Conservation (phyloP, 2,888 invertebrate species). For the Pristionchus japonicus region DNA sequence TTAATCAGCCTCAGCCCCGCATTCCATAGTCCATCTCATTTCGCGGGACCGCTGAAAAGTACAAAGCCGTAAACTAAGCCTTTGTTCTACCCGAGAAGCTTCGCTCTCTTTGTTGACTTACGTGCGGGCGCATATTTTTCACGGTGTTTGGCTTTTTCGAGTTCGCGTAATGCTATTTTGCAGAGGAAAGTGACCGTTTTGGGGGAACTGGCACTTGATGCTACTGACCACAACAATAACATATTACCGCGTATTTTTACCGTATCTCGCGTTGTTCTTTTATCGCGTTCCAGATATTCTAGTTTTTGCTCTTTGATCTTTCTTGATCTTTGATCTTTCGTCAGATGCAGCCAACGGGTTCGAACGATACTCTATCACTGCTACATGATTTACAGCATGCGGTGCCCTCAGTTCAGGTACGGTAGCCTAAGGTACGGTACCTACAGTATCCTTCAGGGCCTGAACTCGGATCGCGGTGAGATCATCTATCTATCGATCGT, state of each 20-base stretch:
- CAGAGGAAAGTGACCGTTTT: background rate
- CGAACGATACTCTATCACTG: background rate
- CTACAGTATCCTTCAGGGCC: background rate
- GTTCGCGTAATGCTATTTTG: background rate
- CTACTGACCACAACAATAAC: background rate
- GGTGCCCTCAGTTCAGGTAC: slow-evolving; percentile 9
- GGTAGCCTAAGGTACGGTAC: background rate
- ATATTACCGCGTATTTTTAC: background rate
- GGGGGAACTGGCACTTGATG: background rate
- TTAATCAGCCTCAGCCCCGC: background rate
- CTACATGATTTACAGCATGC: background rate
- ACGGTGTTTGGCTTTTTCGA: background rate
- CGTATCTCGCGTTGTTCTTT: background rate
- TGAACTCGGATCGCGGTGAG: slow-evolving; percentile 51
- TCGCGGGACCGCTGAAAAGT: background rate
- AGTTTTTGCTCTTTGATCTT: background rate
- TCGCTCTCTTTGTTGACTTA: background rate
- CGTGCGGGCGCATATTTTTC: background rate
- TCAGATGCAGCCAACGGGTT: background rate
- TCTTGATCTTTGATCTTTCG: background rate
- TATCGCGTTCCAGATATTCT: too few relatives aligned
- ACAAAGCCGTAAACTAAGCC: background rate
- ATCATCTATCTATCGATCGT: slow-evolving; percentile 55
- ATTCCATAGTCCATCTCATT: background rate
- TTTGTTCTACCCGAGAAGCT: background rate